Evolutionary conservation across 37 sponge, comb jelly and placozoan genomes (phyloP), one percentile per base, ranked within the genome.

Genomic region (Halichondria panicea): DNA sequence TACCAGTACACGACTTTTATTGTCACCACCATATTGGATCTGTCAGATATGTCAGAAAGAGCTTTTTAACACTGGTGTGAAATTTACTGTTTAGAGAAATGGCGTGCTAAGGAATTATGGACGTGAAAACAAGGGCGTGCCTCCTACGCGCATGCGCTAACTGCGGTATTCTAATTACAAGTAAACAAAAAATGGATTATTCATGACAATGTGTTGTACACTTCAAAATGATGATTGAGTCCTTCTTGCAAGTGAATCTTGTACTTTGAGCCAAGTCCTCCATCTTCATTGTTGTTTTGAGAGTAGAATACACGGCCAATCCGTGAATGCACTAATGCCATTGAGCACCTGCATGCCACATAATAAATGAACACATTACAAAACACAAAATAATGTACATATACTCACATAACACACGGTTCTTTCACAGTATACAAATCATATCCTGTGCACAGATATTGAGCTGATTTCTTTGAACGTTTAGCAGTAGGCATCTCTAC

Each of bases 161-260:
- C n/a, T n/a, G n/a, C n/a, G n/a, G n/a, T n/a, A n/a, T n/a, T n/a
- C n/a, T n/a, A n/a, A n/a, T n/a, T n/a, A n/a, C n/a, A n/a, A n/a
- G n/a, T n/a, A n/a, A n/a, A n/a, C n/a, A n/a, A n/a, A n/a, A n/a
- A n/a, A n/a, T n/a, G n/a, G n/a, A n/a, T n/a, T n/a, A n/a, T n/a
- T n/a, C n/a, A n/a, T n/a, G n/a, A n/a, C 9, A 55, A n/a, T 55
- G 25, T 55, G 56, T 62, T 75, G 70, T 87, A 99, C 5, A 96
- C 99, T 39, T 96, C 88, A 79, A 96, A 99, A 66, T 96, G 97
- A 72, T 99, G 99, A 54, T 99, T 99, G 31, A 99, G 43, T 36
- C 81, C 87, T 31, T 60, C 33, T 24, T 85, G 89, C 22, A 42
- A 56, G 70, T 99, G 99, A 21, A 99, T 79, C 73, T 80, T 90